Base-by-base conservation (phyloP, 2,113 vertebrate genomes). In the Oreochromis spilurus region DNA sequence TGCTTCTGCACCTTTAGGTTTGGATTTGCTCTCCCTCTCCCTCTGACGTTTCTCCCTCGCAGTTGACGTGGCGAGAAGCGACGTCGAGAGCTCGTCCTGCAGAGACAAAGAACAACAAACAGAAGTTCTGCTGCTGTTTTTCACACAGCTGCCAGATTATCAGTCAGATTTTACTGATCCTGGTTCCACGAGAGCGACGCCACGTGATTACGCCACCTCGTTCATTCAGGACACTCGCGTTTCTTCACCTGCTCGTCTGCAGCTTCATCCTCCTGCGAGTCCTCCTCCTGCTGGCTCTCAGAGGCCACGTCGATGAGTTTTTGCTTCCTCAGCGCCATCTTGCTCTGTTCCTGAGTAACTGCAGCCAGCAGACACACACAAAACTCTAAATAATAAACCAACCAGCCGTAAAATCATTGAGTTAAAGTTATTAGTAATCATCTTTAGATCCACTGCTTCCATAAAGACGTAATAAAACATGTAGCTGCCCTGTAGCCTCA, bases 261-360 rank as follows among this genome's bases (percentile, higher is more conserved):
- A 14, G 34, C 79, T 16, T 55, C 26, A 0, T 67, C 82, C n/a
- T 87, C 89, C 81, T 84, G 83, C 0, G 62, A 11, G 34, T 84
- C 19, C 12, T 85, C 83, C 2, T 84, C 45, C 58, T 5, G 31
- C 2, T 84, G 90, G 81, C 53, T 10, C 38, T 84, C 87, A 43
- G 72, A 57, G 31, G 65, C 29, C 40, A 67, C 1, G 5, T 81
- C 40, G 1, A 81, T 57, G 14, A 50, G 6, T 1, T 31, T 12
- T 2, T 89, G 87, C 62, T 93, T 94, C 75, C 89, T 91, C 87
- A 86, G 83, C 55, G 93, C 11, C 93, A 94, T 95, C 19, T 54
- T 87, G 79, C 2, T 82, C 54, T 40, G 21, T 45, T 79, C 7
- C 75, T 58, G 82, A 57, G 55, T 17, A 65, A 79, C 91, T 88